phyloP scores from a whole-genome alignment of 2,113 vertebrate genomes.

The Ardeotis arabs region DNA sequence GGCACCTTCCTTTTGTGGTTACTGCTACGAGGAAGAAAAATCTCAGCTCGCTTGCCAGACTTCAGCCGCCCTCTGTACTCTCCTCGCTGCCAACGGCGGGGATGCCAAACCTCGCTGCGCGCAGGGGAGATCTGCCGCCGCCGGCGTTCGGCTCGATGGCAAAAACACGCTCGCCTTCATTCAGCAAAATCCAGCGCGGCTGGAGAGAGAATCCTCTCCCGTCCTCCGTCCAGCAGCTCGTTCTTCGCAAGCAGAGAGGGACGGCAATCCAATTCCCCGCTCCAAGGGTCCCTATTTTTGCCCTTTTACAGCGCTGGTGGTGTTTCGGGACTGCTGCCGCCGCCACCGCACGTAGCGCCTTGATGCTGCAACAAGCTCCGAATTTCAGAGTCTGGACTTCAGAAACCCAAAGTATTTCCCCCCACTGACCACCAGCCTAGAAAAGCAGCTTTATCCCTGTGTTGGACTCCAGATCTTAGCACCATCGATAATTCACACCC shows the following conservation, averaged over 20 bases:
- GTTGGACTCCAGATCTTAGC: not conserved
- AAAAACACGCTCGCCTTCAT: fast-evolving
- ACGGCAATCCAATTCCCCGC: not conserved
- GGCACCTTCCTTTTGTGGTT: not conserved
- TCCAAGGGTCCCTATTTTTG: not conserved
- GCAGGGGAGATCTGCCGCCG: not conserved
- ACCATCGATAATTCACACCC: fast-evolving
- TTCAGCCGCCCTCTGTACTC: not conserved
- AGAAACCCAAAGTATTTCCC: not conserved
- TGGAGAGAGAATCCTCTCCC: not conserved
- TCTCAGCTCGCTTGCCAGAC: not conserved
- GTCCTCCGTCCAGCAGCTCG: not conserved
- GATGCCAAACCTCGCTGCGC: not conserved
- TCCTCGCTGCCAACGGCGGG: fast-evolving
- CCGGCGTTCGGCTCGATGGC: fast-evolving
- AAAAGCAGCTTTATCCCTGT: not conserved
- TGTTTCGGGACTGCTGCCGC: not conserved
- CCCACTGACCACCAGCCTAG: too few relatives aligned
- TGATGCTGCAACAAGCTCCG: not conserved
- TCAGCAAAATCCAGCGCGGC: not conserved
- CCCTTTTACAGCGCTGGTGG: not conserved
- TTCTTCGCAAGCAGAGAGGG: not conserved
- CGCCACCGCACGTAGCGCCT: fast-evolving
- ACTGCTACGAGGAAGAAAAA: not conserved
- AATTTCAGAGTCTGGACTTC: not conserved